Percentiles rank a stretch among this genome's conserved stretches.
Conservation (phyloP, 2,797 vertebrate species). For the Molossus molossus region DNA sequence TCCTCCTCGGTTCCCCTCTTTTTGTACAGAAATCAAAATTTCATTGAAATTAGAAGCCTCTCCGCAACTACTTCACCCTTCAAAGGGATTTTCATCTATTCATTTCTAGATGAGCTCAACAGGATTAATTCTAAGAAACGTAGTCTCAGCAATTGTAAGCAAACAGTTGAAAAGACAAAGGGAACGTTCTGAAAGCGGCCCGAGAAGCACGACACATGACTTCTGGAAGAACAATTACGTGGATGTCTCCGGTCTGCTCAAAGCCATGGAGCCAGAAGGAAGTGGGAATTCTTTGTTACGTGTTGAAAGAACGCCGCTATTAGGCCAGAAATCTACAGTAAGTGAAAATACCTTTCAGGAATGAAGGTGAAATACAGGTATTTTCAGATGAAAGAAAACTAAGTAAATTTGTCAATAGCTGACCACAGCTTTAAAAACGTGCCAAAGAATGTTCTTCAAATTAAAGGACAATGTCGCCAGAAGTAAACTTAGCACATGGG, state of each 20-base stretch:
- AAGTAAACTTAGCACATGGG: neutral
- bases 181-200: neutral
- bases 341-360: neutral
- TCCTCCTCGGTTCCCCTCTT: neutral
- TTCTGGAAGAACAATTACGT: neutral
- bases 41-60: neutral
- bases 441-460: neutral
- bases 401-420: neutral
- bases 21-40: neutral
- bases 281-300: neutral
- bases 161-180: neutral
- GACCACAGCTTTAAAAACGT: neutral
- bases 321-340: neutral
- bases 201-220: neutral
- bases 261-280: neutral
- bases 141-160: neutral
- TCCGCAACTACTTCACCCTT: neutral
- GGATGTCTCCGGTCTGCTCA: neutral
- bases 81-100: rapidly evolving
- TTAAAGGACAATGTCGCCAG: neutral
- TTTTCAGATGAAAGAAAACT: neutral
- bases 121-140: neutral
- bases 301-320: neutral
- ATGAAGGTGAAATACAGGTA: neutral
- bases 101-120: neutral